These are phyloP conservation scores for Baryphthengus martii DNA, from an alignment of 2,113 vertebrate genomes.

Conservation along the genomic window DNA sequence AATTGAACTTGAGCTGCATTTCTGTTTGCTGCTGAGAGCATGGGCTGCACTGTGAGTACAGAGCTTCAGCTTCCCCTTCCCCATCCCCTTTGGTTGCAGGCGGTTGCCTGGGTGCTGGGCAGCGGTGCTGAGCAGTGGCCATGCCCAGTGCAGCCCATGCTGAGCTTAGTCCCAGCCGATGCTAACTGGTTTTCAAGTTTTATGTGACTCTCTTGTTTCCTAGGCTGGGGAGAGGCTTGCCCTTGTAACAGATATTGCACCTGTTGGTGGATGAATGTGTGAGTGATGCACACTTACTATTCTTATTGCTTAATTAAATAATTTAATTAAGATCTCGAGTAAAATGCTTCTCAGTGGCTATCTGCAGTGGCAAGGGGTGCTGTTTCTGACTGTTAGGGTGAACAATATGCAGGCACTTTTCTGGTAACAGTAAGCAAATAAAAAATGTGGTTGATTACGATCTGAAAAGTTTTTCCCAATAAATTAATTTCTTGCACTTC, in stretches of 20 bases:
- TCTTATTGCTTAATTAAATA: not conserved
- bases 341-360: not conserved
- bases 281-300: not conserved
- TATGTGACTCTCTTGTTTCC: not conserved
- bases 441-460: not conserved
- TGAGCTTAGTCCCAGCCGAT: not conserved
- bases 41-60: not conserved
- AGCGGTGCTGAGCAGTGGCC: rapidly evolving
- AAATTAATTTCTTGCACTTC: constrained; percentile 30
- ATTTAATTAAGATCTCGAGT: not conserved
- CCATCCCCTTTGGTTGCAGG: too few relatives aligned
- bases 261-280: not conserved
- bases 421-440: not conserved
- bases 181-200: not conserved
- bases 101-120: rapidly evolving
- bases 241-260: not conserved
- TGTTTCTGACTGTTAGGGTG: not conserved
- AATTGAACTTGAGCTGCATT: not conserved
- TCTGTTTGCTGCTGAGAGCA: rapidly evolving
- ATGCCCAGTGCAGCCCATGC: not conserved
- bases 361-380: not conserved
- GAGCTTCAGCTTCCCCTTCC: not conserved
- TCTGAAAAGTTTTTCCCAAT: not conserved
- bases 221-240: not conserved
- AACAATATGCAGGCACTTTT: not conserved